Evolutionary conservation across 2,888 invertebrate genomes (phyloP).

Genomic region (Pyrgus malvae): DNA sequence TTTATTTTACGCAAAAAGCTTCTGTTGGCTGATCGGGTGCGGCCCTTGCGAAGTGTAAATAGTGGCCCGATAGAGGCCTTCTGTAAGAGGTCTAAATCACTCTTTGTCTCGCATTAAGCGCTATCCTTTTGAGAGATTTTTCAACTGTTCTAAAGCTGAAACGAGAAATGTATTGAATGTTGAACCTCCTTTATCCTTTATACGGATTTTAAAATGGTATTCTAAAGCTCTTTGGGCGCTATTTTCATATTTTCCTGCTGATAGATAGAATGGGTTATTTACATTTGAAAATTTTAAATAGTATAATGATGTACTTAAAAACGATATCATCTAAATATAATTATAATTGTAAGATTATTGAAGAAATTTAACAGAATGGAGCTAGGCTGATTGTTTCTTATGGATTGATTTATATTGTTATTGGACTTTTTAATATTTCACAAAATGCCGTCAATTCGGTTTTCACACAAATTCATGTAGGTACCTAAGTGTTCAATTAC

Average conservation of each 20-base stretch:
- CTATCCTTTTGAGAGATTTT: slow-evolving; percentile 78
- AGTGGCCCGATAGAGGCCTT: slow-evolving; percentile 67
- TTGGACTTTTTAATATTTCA: too few species aligned
- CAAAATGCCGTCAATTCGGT: too few species aligned
- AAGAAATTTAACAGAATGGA: too few species aligned
- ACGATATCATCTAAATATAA: too few species aligned
- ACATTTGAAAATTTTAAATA: too few species aligned
- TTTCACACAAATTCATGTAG: too few species aligned
- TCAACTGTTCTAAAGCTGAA: slow-evolving; percentile 64
- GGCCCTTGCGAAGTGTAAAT: slow-evolving; percentile 72
- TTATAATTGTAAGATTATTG: too few species aligned
- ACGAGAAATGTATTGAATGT: slow-evolving; percentile 63
- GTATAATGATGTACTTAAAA: too few species aligned
- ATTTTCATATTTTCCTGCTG: slow-evolving; percentile 21
- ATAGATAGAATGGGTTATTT: slow-evolving; percentile 9
- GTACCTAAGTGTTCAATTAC: too few species aligned
- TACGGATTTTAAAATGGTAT: slow-evolving; percentile 25
- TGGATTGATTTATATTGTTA: too few species aligned
- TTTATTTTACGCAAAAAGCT: slow-evolving; percentile 58
- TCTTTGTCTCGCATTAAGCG: slow-evolving; percentile 77
- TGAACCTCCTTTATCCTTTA: slow-evolving; percentile 37
- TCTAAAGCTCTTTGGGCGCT: slow-evolving; percentile 20
- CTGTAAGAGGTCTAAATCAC: slow-evolving; percentile 71
- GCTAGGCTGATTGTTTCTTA: too few species aligned
- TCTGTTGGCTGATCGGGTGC: slow-evolving; percentile 57